Evolutionary conservation across 2,888 invertebrate genomes (phyloP), one percentile per base, ranked within the genome.

Genomic region (Listrodromus nycthemerus): DNA sequence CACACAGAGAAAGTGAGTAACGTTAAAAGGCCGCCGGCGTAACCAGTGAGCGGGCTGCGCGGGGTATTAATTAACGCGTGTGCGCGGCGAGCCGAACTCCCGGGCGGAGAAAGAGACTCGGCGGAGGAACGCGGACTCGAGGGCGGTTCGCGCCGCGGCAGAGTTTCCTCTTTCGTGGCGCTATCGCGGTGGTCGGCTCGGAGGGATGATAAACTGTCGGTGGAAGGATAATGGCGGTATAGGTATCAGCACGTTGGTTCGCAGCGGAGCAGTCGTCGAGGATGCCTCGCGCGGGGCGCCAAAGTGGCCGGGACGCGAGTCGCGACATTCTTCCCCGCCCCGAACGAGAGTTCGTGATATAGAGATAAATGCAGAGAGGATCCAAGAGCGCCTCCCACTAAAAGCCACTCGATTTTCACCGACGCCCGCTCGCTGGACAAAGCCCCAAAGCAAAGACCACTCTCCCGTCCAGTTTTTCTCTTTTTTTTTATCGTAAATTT

Each of bases 21-120:
- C 81, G 63, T 77, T 79, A 80, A 85, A 86, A 82, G 69, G 52
- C 52, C 33, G 73, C 19, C 66, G 61, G 61, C 55, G 58, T 30
- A 65, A 41, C 69, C 30, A 71, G 30, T 79, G 45, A 65, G 41
- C 30, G 65, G 70, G 73, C 69, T 52, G 80, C 73, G 67, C 69
- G 58, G 69, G 58, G 73, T 82, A 78, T 86, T 85, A 86, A 88
- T 88, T 83, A 86, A 77, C 74, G 84, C 66, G 76, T 27, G 52
- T 66, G 67, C 8, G 66, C 41, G 52, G 24, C 37, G 30, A 70
- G 45, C 63, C 70, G 63, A 74, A 63, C 21, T n/a, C 80, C 69
- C 41, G 41, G 13, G 10, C 30, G 45, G 41, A 48, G 52, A 16
- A 37, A 37, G 10, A 24, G 78, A 48, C n/a, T 65, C 41, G 13